Evolutionary conservation across 1,140 invertebrate genomes (phyloP).

Genomic region (Zaprionus vittiger): DNA sequence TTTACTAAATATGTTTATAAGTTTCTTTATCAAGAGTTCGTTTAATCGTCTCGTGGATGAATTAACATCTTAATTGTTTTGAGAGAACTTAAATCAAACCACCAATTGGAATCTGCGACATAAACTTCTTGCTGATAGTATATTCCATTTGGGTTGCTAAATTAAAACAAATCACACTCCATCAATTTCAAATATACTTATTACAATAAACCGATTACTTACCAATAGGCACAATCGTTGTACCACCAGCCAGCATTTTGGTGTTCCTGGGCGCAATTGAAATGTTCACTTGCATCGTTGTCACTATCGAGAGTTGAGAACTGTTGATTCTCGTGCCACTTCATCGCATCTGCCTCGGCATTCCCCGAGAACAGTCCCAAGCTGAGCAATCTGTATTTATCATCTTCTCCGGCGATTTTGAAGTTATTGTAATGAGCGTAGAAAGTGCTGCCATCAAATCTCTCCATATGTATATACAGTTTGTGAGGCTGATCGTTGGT

Average conservation of each 20-base stretch:
- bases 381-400: background rate
- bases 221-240: background rate
- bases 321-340: background rate
- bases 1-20: too few species aligned
- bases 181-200: background rate
- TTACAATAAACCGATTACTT: background rate
- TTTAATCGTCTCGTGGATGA: background rate
- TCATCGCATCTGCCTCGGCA: too few species aligned
- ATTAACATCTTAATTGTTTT: background rate
- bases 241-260: background rate
- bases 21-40: too few species aligned
- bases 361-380: background rate
- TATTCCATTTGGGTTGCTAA: background rate
- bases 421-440: too few species aligned
- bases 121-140: background rate
- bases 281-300: background rate
- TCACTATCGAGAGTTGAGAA: background rate
- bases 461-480: too few species aligned
- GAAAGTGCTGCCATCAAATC: too few species aligned
- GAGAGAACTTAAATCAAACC: background rate
- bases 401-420: background rate
- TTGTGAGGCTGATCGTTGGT: too few species aligned
- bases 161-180: background rate
- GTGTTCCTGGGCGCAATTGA: background rate
- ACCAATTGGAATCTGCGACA: background rate